phyloP scores from a whole-genome alignment of 2,797 vertebrate genomes.

The Sebastes reedi region DNA sequence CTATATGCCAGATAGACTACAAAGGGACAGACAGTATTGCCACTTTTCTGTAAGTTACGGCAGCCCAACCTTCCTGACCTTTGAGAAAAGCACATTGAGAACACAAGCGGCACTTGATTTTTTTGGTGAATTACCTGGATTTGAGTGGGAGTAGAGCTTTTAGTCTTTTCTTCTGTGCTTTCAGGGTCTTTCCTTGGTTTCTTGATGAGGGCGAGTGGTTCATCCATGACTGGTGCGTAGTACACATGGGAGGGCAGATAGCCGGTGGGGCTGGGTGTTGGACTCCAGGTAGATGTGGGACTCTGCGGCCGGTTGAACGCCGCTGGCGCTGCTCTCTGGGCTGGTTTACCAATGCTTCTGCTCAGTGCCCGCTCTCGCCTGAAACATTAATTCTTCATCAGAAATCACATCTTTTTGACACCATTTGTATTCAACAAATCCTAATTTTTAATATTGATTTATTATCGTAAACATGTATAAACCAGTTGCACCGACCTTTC shows the following conservation, averaged over 20 bases:
- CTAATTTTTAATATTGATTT: background rate
- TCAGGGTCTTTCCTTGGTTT: conserved; percentile 79
- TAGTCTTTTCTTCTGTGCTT: conserved; percentile 65
- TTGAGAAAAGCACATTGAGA: background rate
- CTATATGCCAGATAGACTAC: conserved; percentile 34
- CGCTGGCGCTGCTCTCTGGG: conserved; percentile 57
- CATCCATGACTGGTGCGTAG: conserved; percentile 80
- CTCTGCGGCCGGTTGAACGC: conserved; percentile 72
- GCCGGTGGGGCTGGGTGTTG: conserved; percentile 76
- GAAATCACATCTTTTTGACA: background rate
- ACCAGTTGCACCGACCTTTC: conserved; percentile 71
- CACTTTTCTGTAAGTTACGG: background rate
- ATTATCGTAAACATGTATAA: background rate
- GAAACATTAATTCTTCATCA: conserved; percentile 23
- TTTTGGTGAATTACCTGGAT: conserved; percentile 76
- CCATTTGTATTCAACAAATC: background rate
- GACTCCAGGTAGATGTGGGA: conserved; percentile 79
- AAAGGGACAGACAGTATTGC: conserved; percentile 27
- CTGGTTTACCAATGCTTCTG: conserved; percentile 63
- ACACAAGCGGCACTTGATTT: background rate
- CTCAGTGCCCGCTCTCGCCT: conserved; percentile 80
- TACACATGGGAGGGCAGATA: conserved; percentile 73
- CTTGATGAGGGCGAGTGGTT: conserved; percentile 86
- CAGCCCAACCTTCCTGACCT: background rate
- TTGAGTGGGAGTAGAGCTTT: conserved; percentile 57